Evolutionary conservation across 2,797 vertebrate species (phyloP).

Genomic region (Leptodactylus fallax): DNA sequence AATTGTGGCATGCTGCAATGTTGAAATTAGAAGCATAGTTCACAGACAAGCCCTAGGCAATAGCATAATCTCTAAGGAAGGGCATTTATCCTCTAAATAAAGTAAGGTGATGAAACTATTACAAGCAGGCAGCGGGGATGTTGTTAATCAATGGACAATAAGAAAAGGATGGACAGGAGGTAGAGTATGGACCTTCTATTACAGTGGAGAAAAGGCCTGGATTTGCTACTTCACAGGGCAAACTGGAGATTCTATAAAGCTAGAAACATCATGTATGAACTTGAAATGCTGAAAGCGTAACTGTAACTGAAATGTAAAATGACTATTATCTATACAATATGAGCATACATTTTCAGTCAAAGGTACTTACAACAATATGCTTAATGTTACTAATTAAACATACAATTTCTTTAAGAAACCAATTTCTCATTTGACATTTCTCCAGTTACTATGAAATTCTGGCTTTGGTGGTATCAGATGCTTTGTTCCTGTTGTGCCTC

Average conservation of each 20-base stretch:
- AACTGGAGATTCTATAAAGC: not conserved
- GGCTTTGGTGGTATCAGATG: slow-evolving; percentile 15
- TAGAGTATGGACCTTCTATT: not conserved
- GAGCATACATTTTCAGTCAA: not conserved
- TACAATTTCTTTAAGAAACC: not conserved
- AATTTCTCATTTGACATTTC: not conserved
- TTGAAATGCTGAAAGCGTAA: not conserved
- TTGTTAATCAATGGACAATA: not conserved
- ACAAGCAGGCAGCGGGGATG: too few species aligned
- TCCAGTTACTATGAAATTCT: not conserved
- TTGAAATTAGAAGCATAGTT: not conserved
- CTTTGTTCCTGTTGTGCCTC: slow-evolving; percentile 34
- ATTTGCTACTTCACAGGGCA: not conserved
- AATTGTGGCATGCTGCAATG: too few species aligned
- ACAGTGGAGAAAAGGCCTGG: not conserved
- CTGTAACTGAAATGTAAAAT: not conserved
- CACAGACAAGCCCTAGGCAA: not conserved
- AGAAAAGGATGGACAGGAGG: not conserved
- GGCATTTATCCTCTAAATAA: not conserved
- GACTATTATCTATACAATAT: not conserved
- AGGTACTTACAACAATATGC: not conserved
- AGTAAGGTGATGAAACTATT: too few species aligned
- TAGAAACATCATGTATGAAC: not conserved
- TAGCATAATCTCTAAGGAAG: not conserved
- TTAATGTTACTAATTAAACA: slow-evolving; percentile 6